These are phyloP conservation scores for Terrapene triunguis DNA, from an alignment of 2,113 vertebrate species.

Conservation along the genomic window DNA sequence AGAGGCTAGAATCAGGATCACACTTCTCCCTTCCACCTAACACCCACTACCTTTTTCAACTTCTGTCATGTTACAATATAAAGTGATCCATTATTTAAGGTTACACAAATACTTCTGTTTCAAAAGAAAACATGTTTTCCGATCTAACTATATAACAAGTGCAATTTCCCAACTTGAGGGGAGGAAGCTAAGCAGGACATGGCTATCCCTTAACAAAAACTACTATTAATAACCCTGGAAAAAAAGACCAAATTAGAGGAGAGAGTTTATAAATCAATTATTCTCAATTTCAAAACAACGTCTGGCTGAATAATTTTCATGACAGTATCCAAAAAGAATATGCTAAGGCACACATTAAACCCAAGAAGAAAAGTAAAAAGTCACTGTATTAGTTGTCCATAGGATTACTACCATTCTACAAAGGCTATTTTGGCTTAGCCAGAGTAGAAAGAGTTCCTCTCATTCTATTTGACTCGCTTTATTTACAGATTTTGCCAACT, in stretches of 20 bases:
- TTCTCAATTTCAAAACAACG: not conserved
- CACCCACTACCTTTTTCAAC: slow-evolving; percentile 51
- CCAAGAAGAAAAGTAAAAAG: not conserved
- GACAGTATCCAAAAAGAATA: not conserved
- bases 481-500: slow-evolving; percentile 15
- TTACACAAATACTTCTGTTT: slow-evolving; percentile 20
- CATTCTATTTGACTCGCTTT: not conserved
- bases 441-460: not conserved
- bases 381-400: not conserved
- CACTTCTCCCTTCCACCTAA: slow-evolving; percentile 51
- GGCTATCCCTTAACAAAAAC: not conserved
- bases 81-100: slow-evolving; percentile 30
- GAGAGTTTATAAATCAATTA: not conserved
- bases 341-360: not conserved
- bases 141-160: not conserved
- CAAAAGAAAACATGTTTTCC: not conserved
- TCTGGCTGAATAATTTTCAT: not conserved
- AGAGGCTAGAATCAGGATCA: slow-evolving; percentile 39
- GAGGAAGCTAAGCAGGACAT: slow-evolving; percentile 18
- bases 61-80: slow-evolving; percentile 47
- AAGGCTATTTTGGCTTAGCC: not conserved
- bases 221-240: not conserved
- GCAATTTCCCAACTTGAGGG: not conserved
- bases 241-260: not conserved
- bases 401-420: not conserved